Evolutionary conservation across 1,140 invertebrate species (phyloP), one percentile per base, ranked within the genome.

Genomic region (roundworm (Caenorhabditis elegans)): DNA sequence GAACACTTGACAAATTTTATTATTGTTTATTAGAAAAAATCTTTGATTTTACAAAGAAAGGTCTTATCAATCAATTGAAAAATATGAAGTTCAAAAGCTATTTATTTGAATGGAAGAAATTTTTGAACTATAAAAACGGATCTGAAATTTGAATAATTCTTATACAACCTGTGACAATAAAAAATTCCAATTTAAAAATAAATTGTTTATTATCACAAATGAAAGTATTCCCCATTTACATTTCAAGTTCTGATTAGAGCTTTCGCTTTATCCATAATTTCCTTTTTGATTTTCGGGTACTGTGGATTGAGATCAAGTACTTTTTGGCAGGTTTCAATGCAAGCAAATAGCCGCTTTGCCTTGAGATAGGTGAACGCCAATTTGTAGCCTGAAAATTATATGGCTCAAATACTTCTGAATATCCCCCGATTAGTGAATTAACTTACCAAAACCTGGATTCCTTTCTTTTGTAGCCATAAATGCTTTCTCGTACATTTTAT

Each of bases 301-400:
- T 70, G 60, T 39, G 60, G 60, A 70, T 70, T 70, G 3, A 70
- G 10, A 22, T 92, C 93, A 5, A 97, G 88, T 5, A 98, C 94
- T 84, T 94, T 92, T 82, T 96, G 93, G 82, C 94, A 94, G 1
- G 94, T 92, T 87, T 95, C 94, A 86, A 97, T 95, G 4, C 93
- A 93, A 87, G 96, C 94, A 0, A 95, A 94, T 89, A 93, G 96
- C 79, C 93, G 92, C 90, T 96, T 97, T 2, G 93, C 93, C 90
- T 98, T 98, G 89, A 98, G 92, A 88, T 94, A 94, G 85, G 95
- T 95, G 87, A 95, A 95, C 0, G 95, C 95, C 8, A 98, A 91
- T 91, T 96, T 98, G 89, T 95, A 97, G 0, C 96, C 95, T 92
- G 88, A 13, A 88, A 87, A 31, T 22, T n/a, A n/a, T n/a, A n/a